Evolutionary conservation across 1,140 invertebrate genomes (phyloP), one percentile per base, ranked within the genome.

Genomic region (Bombus affinis): DNA sequence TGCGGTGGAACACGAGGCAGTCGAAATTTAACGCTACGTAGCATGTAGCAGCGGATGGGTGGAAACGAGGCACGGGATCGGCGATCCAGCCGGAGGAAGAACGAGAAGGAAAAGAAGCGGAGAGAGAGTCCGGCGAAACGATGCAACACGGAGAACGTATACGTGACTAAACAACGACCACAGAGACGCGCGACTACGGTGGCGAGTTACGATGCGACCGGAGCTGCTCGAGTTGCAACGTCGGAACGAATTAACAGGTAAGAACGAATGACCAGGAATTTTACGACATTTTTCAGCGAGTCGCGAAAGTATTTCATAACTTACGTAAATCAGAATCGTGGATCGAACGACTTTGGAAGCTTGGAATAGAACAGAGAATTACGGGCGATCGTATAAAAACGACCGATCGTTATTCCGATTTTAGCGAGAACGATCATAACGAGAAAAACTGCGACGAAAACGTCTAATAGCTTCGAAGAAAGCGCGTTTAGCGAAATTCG

Each of bases 141-240:
- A 66, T 28, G 68, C 35, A 39, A 44, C 65, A 62, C 12, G 83
- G 87, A 86, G 86, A 76, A 73, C 71, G 70, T 85, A 91, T 92
- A 93, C 92, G 91, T 92, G 92, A 92, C 92, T 92, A 83, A 89
- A 87, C 39, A 32, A 39, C 89, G 92, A 93, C 91, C 90, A 85
- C 89, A 91, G 89, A 91, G 86, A 89, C 90, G 88, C 90, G 91
- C 90, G 86, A 88, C 89, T 92, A 90, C 15, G 6, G 75, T 88
- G 87, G 91, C 91, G 89, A 94, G 90, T 90, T 32, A 87, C 91
- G 82, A 89, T 83, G 86, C 74, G 86, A 86, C 22, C 68, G n/a
- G 62, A 57, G 53, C 12, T n/a, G 70, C 74, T 59, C 68, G 53
- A 44, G n/a, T 59, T 83, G 86, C 47, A 90, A 83, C 79, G 78